These are phyloP conservation scores for Craniophora ligustri DNA, from an alignment of 2,888 invertebrate genomes.

Conservation along the genomic window DNA sequence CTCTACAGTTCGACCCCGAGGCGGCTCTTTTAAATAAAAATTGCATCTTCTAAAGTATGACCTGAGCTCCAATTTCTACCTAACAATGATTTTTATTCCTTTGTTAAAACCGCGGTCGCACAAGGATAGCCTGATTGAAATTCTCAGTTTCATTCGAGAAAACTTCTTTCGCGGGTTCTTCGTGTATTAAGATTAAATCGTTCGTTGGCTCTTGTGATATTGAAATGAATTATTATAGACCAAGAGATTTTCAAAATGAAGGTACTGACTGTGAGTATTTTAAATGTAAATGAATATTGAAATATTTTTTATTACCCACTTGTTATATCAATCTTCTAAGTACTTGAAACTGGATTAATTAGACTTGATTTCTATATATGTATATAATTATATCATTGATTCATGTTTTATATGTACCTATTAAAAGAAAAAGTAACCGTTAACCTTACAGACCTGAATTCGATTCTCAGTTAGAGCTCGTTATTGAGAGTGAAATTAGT, in stretches of 20 bases:
- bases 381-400: neutral
- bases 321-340: too few relatives aligned
- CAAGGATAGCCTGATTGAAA: constrained; percentile 69
- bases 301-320: too few relatives aligned
- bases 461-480: too few relatives aligned
- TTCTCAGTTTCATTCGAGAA: constrained; percentile 55
- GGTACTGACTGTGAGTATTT: neutral
- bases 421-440: too few relatives aligned
- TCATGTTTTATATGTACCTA: too few relatives aligned
- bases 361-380: neutral
- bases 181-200: constrained; percentile 49
- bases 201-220: constrained; percentile 35
- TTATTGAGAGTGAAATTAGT: too few relatives aligned
- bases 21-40: constrained; percentile 61
- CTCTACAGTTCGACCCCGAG: constrained; percentile 26
- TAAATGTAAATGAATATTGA: neutral
- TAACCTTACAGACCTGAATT: too few relatives aligned
- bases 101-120: constrained; percentile 54
- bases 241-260: neutral
- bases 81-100: constrained; percentile 66
- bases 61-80: constrained; percentile 49
- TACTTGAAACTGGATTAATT: too few relatives aligned
- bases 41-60: constrained; percentile 60
- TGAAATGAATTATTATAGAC: constrained; percentile 30
- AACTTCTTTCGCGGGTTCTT: constrained; percentile 33